Conservation (phyloP, 2,888 invertebrate genomes). For the Amaurobius ferox region DNA sequence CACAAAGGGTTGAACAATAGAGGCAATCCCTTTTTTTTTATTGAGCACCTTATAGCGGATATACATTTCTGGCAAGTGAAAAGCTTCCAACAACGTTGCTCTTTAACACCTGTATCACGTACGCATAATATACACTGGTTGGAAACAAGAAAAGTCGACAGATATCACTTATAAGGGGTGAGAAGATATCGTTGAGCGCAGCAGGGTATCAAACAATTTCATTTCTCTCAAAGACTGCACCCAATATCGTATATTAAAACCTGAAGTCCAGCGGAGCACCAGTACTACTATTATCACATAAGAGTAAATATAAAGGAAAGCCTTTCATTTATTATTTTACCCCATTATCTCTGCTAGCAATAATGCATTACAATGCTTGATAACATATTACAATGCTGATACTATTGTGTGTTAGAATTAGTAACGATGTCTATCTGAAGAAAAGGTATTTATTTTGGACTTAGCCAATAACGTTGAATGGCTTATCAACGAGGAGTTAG, state of each 20-base stretch:
- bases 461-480: too few species aligned
- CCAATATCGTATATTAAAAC: background rate
- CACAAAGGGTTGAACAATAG: background rate
- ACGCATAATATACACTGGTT: background rate
- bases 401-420: too few species aligned
- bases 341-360: background rate
- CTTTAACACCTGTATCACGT: constrained; percentile 1
- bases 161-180: background rate
- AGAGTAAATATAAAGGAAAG: background rate
- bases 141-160: background rate
- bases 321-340: background rate
- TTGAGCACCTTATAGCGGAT: background rate
- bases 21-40: constrained; percentile 3
- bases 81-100: background rate
- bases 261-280: background rate
- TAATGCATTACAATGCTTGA: background rate
- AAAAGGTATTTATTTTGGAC: too few species aligned
- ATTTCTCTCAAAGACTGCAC: background rate
- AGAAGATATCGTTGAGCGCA: background rate
- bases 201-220: constrained; percentile 1
- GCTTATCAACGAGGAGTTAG: too few species aligned
- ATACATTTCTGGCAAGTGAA: background rate
- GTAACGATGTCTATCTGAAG: too few species aligned
- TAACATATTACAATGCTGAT: background rate
- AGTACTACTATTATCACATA: background rate